These are phyloP conservation scores for Ylistrum balloti DNA, from an alignment of 1,140 invertebrate species.

Conservation along the genomic window DNA sequence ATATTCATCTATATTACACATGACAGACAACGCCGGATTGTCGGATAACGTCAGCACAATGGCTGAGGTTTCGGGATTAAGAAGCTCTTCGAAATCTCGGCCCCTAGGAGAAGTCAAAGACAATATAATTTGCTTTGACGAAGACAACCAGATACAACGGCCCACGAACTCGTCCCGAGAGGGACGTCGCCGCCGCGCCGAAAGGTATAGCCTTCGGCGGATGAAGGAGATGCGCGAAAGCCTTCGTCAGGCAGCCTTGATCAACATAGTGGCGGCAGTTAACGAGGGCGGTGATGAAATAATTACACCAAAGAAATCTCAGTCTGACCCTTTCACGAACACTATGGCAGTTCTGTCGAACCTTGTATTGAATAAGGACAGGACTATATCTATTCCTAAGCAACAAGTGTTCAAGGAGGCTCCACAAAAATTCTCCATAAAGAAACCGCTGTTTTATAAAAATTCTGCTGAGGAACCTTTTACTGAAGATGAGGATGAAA, in stretches of 20 bases:
- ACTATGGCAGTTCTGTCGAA: slow-evolving; percentile 55
- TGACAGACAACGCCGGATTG: slow-evolving; percentile 37
- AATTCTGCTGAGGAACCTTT: slow-evolving; percentile 44
- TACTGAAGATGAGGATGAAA: slow-evolving; percentile 45
- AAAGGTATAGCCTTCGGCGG: slow-evolving; percentile 44
- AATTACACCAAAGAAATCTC: slow-evolving; percentile 18
- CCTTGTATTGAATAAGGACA: slow-evolving; percentile 56
- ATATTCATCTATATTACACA: background rate
- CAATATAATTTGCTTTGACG: slow-evolving; percentile 37
- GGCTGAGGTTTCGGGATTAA: slow-evolving; percentile 54
- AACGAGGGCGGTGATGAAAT: slow-evolving; percentile 37
- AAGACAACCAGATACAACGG: slow-evolving; percentile 26
- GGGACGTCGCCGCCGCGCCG: slow-evolving; percentile 4
- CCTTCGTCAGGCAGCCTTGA: slow-evolving; percentile 55
- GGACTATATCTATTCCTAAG: slow-evolving; percentile 61
- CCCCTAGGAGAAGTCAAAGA: slow-evolving; percentile 56
- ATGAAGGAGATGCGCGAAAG: slow-evolving; percentile 55
- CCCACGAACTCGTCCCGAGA: slow-evolving; percentile 18
- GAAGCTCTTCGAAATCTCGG: slow-evolving; percentile 49
- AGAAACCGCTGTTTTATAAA: slow-evolving; percentile 59
- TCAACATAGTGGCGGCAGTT: slow-evolving; percentile 61
- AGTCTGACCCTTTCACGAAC: background rate
- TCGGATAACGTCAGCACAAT: slow-evolving; percentile 46
- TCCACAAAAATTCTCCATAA: slow-evolving; percentile 57
- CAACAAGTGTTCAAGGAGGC: slow-evolving; percentile 56